Base-by-base conservation (phyloP, 23 tunicate species). In the Halocynthia aurantium region DNA sequence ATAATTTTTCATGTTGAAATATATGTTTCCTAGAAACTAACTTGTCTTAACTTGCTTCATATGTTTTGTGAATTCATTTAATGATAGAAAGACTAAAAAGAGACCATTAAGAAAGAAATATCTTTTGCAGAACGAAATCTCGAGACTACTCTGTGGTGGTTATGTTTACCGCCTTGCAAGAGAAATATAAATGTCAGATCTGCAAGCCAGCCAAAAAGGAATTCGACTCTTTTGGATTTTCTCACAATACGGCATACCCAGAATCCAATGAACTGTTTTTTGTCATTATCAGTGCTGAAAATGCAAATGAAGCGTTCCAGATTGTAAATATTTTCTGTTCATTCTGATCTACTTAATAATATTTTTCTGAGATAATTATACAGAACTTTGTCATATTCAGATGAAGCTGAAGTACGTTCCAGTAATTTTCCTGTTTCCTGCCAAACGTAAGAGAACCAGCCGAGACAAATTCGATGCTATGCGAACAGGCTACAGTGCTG, bases 141-240 rank as follows among this genome's bases (percentile, higher is more conserved):
- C 55, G 78, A 62, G 6, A 74, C 22, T 74, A 74, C 56, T 74
- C 78, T 10, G 63, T 74, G 20, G 57, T 74, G 8, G 78, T 64
- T 9, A 74, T 74, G 78, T 74, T 74, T n/a, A 74, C 78, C 55
- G 78, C 78, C 18, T 12, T 74, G 67, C 31, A 54, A 54, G 64
- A 62, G 10, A 74, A 22, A 13, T 51, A 22, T 20, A 74, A 74
- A 18, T 74, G 78, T 52, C 64, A 74, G 22, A 54, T 74, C 56
- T 74, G 78, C 31, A 62, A 62, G 12, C 60, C 55, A 17, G 78
- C 78, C 0, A 74, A 56, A 54, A 74, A 54, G n/a, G 62, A 74
- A 74, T 74, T 74, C 22, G 56, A 52, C 8, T 54, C 56, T 52
- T 54, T 74, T 5, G 78, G 64, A 8, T 74, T 64, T 8, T 74